Conservation (phyloP, 1,140 invertebrate genomes). For the Drosophila nasuta region DNA sequence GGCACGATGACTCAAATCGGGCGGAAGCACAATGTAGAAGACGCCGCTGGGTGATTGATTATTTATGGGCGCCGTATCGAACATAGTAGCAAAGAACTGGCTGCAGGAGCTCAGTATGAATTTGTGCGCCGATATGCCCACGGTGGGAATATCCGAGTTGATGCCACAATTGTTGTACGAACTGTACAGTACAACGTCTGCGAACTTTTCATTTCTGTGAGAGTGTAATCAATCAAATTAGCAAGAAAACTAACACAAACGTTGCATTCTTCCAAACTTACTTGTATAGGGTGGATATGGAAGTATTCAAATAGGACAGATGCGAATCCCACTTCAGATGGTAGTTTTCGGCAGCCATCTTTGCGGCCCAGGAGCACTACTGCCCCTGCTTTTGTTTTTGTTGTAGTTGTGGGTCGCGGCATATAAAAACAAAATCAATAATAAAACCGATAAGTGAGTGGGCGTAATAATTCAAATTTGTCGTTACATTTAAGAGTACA, state of each 20-base stretch:
- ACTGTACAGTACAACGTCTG: slow-evolving; percentile 93
- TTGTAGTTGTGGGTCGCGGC: background rate
- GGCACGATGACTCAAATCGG: slow-evolving; percentile 91
- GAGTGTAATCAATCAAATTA: background rate
- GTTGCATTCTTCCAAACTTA: slow-evolving; percentile 62
- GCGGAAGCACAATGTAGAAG: slow-evolving; percentile 91
- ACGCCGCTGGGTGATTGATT: slow-evolving; percentile 85
- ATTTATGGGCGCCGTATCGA: slow-evolving; percentile 83
- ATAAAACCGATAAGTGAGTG: slow-evolving; percentile 68
- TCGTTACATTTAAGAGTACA: slow-evolving; percentile 20
- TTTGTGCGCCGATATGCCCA: slow-evolving; percentile 93
- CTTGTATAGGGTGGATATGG: slow-evolving; percentile 91
- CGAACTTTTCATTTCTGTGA: slow-evolving; percentile 88
- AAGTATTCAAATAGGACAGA: slow-evolving; percentile 91
- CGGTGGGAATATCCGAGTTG: slow-evolving; percentile 77
- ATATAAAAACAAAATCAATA: slow-evolving; percentile 52
- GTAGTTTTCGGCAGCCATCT: slow-evolving; percentile 89
- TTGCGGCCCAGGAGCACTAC: slow-evolving; percentile 32
- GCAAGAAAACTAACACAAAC: background rate
- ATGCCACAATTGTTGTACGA: slow-evolving; percentile 69
- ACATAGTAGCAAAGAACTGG: slow-evolving; percentile 85
- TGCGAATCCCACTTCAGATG: slow-evolving; percentile 95
- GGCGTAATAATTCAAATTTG: slow-evolving; percentile 14
- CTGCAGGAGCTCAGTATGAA: slow-evolving; percentile 94
- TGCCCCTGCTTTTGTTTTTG: background rate